Evolutionary conservation across 2,888 invertebrate species (phyloP).

Genomic region (Drosophila subsilvestris): DNA sequence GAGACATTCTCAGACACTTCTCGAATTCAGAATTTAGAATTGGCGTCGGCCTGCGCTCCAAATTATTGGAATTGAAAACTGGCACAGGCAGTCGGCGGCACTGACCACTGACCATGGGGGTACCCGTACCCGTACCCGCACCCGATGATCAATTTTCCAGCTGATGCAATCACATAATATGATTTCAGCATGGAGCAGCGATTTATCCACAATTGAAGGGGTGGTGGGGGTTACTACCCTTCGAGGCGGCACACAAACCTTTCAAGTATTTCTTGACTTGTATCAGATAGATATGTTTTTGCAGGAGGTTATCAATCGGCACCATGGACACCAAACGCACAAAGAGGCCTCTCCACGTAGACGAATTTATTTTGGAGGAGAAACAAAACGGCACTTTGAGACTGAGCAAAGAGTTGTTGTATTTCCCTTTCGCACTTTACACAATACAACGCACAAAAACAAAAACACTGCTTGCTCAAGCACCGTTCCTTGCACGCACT

Average conservation of each 20-base stretch:
- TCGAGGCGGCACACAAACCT: constrained; percentile 26
- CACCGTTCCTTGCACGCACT: constrained; percentile 15
- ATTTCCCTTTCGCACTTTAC: neutral
- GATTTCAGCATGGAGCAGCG: constrained; percentile 26
- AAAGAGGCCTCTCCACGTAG: too few relatives aligned
- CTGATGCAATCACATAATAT: constrained; percentile 39
- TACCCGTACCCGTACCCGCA: neutral
- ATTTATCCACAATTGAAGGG: constrained; percentile 25
- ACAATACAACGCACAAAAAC: too few relatives aligned
- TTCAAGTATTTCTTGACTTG: constrained; percentile 34
- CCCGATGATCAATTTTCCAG: constrained; percentile 22
- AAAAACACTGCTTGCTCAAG: neutral
- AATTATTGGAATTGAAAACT: constrained; percentile 27
- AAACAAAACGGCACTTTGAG: neutral
- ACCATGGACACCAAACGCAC: constrained; percentile 40
- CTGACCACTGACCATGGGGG: neutral
- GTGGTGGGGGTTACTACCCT: neutral
- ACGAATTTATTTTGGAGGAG: too few relatives aligned
- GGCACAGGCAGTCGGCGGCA: neutral
- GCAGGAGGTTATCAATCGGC: constrained; percentile 30
- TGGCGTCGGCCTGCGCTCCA: constrained; percentile 7
- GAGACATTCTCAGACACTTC: constrained; percentile 24
- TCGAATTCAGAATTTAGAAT: constrained; percentile 32
- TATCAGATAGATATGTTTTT: constrained; percentile 26
- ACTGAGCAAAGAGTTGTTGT: neutral